Base-by-base conservation (phyloP, 1,140 invertebrate species). In the Panulirus ornatus region DNA sequence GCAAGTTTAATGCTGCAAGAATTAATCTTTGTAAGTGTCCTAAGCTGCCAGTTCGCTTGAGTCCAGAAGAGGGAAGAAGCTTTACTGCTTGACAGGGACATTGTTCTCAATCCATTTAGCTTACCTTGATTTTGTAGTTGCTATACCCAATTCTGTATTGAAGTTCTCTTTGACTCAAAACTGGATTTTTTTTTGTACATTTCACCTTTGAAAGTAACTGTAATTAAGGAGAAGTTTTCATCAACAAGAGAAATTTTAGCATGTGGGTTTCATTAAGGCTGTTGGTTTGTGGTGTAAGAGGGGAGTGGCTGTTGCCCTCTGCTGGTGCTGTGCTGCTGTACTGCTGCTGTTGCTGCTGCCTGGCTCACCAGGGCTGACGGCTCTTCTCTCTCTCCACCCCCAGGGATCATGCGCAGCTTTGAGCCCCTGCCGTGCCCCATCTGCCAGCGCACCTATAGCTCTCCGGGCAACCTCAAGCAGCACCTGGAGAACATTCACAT, bases 361-460 rank as follows among this genome's bases (percentile, higher is more conserved):
- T 87, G 84, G 73, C 84, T 83, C 87, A 89, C 87, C 87, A 89
- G 87, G 91, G 91, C 91, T 92, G 83, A 92, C 90, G 91, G 91
- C 91, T 92, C 86, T 92, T 92, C 89, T 92, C 90, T 91, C 84
- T 86, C 84, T 86, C 84, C 90, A 79, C 86, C 79, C 82, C 88
- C 91, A 92, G 91, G 91, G 89, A 92, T 92, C 88, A 92, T 92
- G 91, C 91, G 91, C 88, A 92, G 88, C 88, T 92, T 92, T 91
- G 91, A 92, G 87, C 91, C 91, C 81, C 91, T 92, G 91, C 91
- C 91, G 76, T 92, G 91, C 91, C 91, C 91, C 88, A 92, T 92
- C 91, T 92, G 91, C 91, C 89, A 92, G 88, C 91, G 91, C 88
- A 91, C 91, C 91, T 92, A 92, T 92, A 92, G 91, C 89, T 92